A percentile compares a stretch with the other conserved stretches of the same genome.
Evolutionary conservation across 2,113 vertebrate genomes (phyloP).

Genomic region (Pachypanchax playfairii): DNA sequence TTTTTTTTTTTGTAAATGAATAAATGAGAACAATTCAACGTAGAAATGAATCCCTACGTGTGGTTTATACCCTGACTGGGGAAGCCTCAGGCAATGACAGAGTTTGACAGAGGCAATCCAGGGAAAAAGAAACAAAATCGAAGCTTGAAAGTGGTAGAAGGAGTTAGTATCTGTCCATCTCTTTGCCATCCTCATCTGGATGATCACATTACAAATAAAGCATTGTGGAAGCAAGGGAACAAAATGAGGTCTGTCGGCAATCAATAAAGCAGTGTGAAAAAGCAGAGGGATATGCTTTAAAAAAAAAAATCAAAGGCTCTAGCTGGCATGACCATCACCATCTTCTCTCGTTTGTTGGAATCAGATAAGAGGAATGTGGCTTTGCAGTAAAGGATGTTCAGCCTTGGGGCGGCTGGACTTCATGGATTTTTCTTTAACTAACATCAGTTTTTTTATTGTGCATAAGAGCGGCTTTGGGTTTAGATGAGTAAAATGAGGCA

Average conservation of each 20-base stretch:
- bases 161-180: constrained; percentile 44
- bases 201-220: constrained; percentile 62
- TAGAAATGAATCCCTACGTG: constrained; percentile 18
- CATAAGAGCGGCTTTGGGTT: constrained; percentile 31
- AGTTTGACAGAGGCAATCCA: constrained; percentile 21
- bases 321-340: constrained; percentile 68
- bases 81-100: constrained; percentile 16
- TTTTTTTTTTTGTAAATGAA: background rate
- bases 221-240: constrained; percentile 50
- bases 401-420: constrained; percentile 56
- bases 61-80: constrained; percentile 19
- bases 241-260: constrained; percentile 59
- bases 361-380: constrained; percentile 71
- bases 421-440: too few relatives aligned
- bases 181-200: constrained; percentile 46
- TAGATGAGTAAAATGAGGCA: constrained; percentile 35
- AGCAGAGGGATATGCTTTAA: constrained; percentile 56
- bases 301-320: constrained; percentile 66
- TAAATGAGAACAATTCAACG: constrained; percentile 1
- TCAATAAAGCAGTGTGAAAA: constrained; percentile 72
- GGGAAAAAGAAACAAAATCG: constrained; percentile 26
- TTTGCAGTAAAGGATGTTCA: constrained; percentile 59
- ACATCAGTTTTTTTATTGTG: too few relatives aligned
- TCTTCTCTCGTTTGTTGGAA: constrained; percentile 65
- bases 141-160: constrained; percentile 8